Conservation (phyloP, 2,888 invertebrate species). For the Cyrtodaria siliqua region DNA sequence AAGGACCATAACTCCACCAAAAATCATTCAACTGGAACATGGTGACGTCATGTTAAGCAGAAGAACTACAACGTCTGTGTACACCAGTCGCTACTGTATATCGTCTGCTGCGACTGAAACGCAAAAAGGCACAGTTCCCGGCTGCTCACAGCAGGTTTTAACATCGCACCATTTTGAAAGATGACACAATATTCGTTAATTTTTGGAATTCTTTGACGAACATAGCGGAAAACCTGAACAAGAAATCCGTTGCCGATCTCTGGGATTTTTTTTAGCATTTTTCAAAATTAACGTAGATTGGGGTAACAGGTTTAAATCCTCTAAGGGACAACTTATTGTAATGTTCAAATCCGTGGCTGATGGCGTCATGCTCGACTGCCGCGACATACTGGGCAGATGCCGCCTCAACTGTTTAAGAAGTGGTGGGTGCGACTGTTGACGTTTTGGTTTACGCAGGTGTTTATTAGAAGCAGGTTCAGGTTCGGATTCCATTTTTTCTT, state of each 20-base stretch:
- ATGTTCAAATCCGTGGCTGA: conserved; percentile 51
- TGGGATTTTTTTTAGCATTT: conserved; percentile 72
- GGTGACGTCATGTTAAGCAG: conserved; percentile 81
- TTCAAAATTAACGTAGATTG: conserved; percentile 68
- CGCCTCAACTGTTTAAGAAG: conserved; percentile 54
- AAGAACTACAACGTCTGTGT: conserved; percentile 82
- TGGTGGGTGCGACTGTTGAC: too few relatives aligned
- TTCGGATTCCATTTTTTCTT: too few relatives aligned
- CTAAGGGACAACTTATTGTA: too few relatives aligned
- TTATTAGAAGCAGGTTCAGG: too few relatives aligned
- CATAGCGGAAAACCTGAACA: too few relatives aligned
- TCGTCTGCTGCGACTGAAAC: conserved; percentile 82
- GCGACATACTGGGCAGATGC: conserved; percentile 45
- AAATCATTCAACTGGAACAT: too few relatives aligned
- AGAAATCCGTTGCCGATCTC: too few relatives aligned
- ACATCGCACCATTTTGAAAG: conserved; percentile 84
- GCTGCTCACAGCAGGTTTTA: too few relatives aligned
- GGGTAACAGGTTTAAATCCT: too few relatives aligned
- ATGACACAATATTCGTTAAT: conserved; percentile 83
- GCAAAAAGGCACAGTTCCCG: conserved; percentile 83
- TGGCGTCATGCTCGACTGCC: conserved; percentile 54
- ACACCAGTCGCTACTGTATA: conserved; percentile 79
- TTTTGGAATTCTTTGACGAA: conserved; percentile 78
- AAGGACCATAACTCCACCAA: too few relatives aligned
- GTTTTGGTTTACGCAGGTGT: too few relatives aligned